Evolutionary conservation across 1,140 invertebrate species (phyloP), one percentile per base, ranked within the genome.

Genomic region (Pararge aegeria): DNA sequence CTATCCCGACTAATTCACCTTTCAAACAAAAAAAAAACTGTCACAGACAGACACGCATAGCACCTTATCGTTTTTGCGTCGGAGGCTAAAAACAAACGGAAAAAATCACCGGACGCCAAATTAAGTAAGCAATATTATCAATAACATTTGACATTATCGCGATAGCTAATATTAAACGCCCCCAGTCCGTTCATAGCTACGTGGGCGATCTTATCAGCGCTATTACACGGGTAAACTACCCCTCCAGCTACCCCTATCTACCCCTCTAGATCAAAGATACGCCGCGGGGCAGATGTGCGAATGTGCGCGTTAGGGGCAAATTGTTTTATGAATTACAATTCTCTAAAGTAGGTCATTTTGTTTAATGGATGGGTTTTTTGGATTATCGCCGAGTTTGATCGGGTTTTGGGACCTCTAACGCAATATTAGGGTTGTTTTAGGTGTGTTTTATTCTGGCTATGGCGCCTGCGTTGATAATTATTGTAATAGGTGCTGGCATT

Each of bases 241-340:
- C 61, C 57, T 49, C 48, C 12, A 27, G 30, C 30, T 34, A 34
- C 30, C 30, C 30, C 30, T 34, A 34, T 10, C 58, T 48, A 55
- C 61, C 65, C 61, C 54, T 49, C 48, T 15, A 64, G 68, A 71
- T 71, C 52, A 48, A 52, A 55, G 65, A 70, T 70, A 70, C 55
- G 46, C 13, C 18, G 29, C 18, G 27, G 52, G 58, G 51, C 48
- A 53, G 53, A 46, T 46, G 44, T 46, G 44, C 44, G 12, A 46
- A 46, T 21, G 34, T 15, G 1, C 40, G 44, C 44, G 18, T 46
- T 21, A 12, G 44, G 38, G 44, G 44, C 44, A 24, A 24, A 46
- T 21, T 46, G 44, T 46, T 46, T 21, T 46, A 46, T 21, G 44
- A 20, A 46, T 20, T 21, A 24, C 44, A 18, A 46, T 21, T 21